phyloP scores from a whole-genome alignment of 1,140 invertebrate species.

The Scaptomyza pallida region DNA sequence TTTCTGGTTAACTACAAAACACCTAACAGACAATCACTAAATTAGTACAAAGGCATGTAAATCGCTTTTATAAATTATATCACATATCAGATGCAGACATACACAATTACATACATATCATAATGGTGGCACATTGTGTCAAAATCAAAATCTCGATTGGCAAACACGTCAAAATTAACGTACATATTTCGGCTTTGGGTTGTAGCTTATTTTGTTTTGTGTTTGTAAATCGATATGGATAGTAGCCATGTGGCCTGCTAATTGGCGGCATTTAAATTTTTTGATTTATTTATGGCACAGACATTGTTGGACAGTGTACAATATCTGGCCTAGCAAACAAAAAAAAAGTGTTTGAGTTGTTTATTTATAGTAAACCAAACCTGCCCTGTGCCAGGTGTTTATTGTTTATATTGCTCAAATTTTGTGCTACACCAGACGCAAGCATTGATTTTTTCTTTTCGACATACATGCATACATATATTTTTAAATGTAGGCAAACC shows the following conservation, averaged over 20 bases:
- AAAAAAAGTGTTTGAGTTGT: conserved; percentile 1
- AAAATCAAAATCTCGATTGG: conserved; percentile 26
- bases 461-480: background rate
- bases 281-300: conserved; percentile 64
- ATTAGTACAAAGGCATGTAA: background rate
- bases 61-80: conserved; percentile 5
- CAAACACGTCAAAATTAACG: conserved; percentile 36
- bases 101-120: background rate
- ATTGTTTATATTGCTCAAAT: conserved; percentile 31
- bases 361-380: conserved; percentile 37
- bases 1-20: background rate
- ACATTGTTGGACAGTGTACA: conserved; percentile 33
- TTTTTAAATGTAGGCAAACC: conserved; percentile 30
- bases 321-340: background rate
- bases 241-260: conserved; percentile 51
- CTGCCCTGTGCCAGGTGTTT: conserved; percentile 21
- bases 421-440: background rate
- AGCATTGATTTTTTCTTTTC: conserved; percentile 25
- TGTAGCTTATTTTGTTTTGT: conserved; percentile 7
- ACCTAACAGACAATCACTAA: background rate
- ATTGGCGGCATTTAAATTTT: conserved; percentile 67
- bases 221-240: conserved; percentile 62
- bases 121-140: background rate
- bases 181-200: conserved; percentile 20
- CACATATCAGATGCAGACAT: conserved; percentile 12